Base-by-base conservation (phyloP, 2,113 vertebrate species). In the Prionailurus viverrinus region DNA sequence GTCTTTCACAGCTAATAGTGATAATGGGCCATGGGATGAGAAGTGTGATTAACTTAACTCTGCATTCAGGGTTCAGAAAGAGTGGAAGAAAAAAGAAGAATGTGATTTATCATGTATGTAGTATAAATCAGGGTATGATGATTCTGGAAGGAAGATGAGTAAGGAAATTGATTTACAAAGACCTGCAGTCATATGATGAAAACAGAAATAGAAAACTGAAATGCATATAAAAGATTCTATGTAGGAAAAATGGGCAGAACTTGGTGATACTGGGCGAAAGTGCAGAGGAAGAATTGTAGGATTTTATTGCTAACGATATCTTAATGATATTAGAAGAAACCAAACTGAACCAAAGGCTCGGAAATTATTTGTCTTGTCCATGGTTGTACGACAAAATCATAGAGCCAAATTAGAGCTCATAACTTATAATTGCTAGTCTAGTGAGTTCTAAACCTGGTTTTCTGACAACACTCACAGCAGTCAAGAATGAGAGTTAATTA, bases 201-300 rank as follows among this genome's bases (percentile, higher is more conserved):
- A 84, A 80, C 45, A 39, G 45, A 95, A 86, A 66, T 90, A 73
- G 45, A 69, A 90, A 96, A 69, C 78, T 87, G 95, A 91, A 94
- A 85, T 94, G 39, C 29, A 31, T 73, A 11, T 66, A 51, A 80
- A 96, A 89, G 36, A 91, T 80, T 84, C 25, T 58, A 0, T 91
- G 2, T 61, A 87, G 21, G 66, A 84, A 91, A 89, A 92, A 83
- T 92, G 61, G 31, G 8, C 31, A 41, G 9, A 91, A 53, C 39
- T 66, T 39, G 9, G 53, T 89, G 73, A 81, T 86, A 39, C 0
- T 69, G 39, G 48, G 2, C 15, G 84, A 41, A 93, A 84, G 31
- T 16, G 68, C 1, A 79, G 19, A 15, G 36, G 29, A 80, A 94
- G 19, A 73, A 65, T 76, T 65, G 21, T 10, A 18, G 16, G 55